Evolutionary conservation across 2,888 invertebrate genomes (phyloP), one percentile per base, ranked within the genome.

Genomic region (Epinotia nisella): DNA sequence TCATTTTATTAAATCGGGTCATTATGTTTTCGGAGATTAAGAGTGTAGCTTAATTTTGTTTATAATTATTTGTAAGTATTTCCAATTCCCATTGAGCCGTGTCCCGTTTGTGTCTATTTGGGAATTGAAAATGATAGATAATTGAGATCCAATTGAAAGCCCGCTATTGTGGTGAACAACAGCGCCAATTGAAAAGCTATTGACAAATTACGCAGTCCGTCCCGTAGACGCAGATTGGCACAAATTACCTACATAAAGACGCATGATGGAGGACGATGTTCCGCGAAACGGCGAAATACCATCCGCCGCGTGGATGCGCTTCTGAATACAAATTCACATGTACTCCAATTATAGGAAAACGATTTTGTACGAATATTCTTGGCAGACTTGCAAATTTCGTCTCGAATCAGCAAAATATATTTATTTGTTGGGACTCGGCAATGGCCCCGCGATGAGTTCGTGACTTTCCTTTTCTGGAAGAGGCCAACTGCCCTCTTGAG

Each of bases 341-440:
- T 93, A 93, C 92, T 93, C 93, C 93, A 93, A 93, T 93, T 93
- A 93, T 93, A 93, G 93, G 93, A 93, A 93, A 93, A 93, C 93
- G 93, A 93, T 93, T 93, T 93, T 91, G 88, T 92, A 92, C 89
- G 90, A 92, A 93, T 93, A 92, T 93, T 92, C 92, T 93, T 93
- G 93, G 93, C 93, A 92, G 91, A 93, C 92, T 93, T 93, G 93
- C 93, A 93, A 93, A 93, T 93, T 91, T 91, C 85, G 86, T 83
- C 88, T 89, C 84, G 90, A 92, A 92, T 93, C 93, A 91, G 90
- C 92, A 85, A 91, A 91, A 92, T 90, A 92, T 91, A 92, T 92
- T 92, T 93, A 93, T 93, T 93, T 90, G 90, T 90, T 90, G 85
- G 83, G 85, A 88, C 86, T 87, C 85, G 81, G 77, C 84, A 86